phyloP scores from a whole-genome alignment of 2,888 invertebrate genomes.

The Luperina nickerlii region DNA sequence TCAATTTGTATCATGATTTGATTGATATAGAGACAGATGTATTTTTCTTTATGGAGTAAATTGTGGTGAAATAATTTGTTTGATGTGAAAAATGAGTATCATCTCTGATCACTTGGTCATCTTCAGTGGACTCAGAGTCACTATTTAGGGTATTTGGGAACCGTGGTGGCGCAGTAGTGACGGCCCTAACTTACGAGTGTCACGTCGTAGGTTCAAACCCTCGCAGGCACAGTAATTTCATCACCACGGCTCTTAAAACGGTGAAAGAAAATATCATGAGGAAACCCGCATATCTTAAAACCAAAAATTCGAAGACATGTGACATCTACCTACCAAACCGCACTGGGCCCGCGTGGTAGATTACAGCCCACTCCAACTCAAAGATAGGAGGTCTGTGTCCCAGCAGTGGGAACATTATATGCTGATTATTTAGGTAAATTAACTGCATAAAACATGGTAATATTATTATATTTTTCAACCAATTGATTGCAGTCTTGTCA shows the following conservation, averaged over 20 bases:
- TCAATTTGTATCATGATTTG: slow-evolving; percentile 26
- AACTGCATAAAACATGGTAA: neutral
- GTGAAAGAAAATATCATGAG: neutral
- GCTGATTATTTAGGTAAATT: neutral
- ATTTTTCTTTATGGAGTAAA: slow-evolving; percentile 18
- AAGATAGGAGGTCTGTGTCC: neutral
- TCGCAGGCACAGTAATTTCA: neutral
- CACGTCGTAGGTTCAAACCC: neutral
- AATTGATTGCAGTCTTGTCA: neutral
- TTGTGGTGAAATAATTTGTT: neutral
- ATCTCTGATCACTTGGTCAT: neutral
- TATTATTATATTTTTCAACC: neutral
- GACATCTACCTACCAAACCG: neutral
- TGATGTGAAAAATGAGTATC: neutral
- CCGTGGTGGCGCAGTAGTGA: neutral
- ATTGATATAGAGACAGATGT: slow-evolving; percentile 10
- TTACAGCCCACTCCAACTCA: neutral
- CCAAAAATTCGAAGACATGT: neutral
- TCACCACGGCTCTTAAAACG: neutral
- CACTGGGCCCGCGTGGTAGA: neutral
- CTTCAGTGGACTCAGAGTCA: neutral
- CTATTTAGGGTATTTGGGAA: neutral
- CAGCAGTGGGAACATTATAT: neutral
- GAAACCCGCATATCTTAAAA: no score
- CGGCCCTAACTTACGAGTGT: no score